A percentile compares a stretch with the other conserved stretches of the same genome.
Evolutionary conservation across 1,140 invertebrate genomes (phyloP).

Genomic region (Bombus ignitus): DNA sequence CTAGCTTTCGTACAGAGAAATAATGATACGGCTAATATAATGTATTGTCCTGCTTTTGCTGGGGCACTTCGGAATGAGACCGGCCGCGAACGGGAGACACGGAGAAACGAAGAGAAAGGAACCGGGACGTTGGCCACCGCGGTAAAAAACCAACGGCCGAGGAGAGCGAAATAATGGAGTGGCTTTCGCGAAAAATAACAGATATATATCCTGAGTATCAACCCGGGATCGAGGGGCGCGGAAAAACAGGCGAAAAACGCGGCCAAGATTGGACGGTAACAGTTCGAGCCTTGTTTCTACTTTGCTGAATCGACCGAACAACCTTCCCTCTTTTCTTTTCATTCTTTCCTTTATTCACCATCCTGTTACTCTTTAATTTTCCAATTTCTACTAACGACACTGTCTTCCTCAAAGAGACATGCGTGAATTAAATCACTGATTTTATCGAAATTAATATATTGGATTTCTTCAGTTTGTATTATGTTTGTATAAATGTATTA

Average conservation of each 20-base stretch:
- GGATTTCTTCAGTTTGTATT: no score
- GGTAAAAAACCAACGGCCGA: conserved; percentile 63
- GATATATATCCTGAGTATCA: conserved; percentile 73
- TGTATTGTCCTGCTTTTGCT: conserved; percentile 76
- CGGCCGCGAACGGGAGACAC: conserved; percentile 58
- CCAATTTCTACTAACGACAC: not conserved
- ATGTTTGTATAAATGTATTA: no score
- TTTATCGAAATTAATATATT: no score
- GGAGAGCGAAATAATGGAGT: conserved; percentile 74
- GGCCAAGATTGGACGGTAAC: conserved; percentile 76
- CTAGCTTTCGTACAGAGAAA: conserved; percentile 74
- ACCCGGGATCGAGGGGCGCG: conserved; percentile 66
- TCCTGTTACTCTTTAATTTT: not conserved
- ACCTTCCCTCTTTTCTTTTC: conserved; percentile 19
- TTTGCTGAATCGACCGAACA: conserved; percentile 49
- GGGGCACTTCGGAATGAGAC: conserved; percentile 71
- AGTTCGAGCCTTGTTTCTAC: conserved; percentile 67
- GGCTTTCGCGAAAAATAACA: conserved; percentile 78
- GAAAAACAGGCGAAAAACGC: conserved; percentile 70
- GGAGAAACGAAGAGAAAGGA: conserved; percentile 34
- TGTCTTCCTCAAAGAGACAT: no score
- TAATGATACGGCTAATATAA: conserved; percentile 80
- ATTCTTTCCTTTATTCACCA: not conserved
- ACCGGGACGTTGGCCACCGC: conserved; percentile 32
- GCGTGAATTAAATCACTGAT: no score